Base-by-base conservation (phyloP, 2,113 vertebrate species). In the Microtus ochrogaster region DNA sequence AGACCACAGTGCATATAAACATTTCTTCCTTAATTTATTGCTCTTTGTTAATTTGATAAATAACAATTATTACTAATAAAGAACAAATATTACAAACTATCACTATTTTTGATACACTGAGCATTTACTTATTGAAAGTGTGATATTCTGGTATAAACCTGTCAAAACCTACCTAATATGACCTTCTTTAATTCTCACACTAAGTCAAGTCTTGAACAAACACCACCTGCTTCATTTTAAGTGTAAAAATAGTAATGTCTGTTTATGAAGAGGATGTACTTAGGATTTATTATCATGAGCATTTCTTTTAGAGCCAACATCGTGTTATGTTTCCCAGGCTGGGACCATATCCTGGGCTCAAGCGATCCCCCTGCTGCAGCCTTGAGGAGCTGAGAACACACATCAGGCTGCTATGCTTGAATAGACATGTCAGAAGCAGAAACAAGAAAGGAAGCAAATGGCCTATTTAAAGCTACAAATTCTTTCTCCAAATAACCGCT, bases 81-180 rank as follows among this genome's bases (percentile, higher is more conserved):
- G 30, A 36, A 39, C 7, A 73, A 39, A 73, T 72, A 72, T 36
- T 26, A 65, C 24, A 26, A 65, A 65, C 21, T 26, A 26, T 33
- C 66, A 68, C 30, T 36, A 68, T 36, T 68, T 68, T 68, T 33
- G 30, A 68, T 36, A 68, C 13, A 44, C 47, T 73, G n/a, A 96
- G 30, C 26, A 94, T 52, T 94, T 87, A 79, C 28, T 73, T 58
- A 81, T 77, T 49, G 55, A 95, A 96, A 96, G 52, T 66, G 79
- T 44, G 68, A 74, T 74, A n/a, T 79, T 94, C n/a, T 85, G 55
- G 33, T 77, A 89, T 92, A 96, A 92, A 66, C 72, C 81, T 90
- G 76, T 17, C 88, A 89, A 92, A 93, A 92, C 44, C 5, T 55
- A 76, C 7, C 47, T 0, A 78, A 61, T 1, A 66, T 58, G 41